These are phyloP conservation scores for Nymphicus hollandicus DNA, from an alignment of 2,113 vertebrate species.

Conservation along the genomic window DNA sequence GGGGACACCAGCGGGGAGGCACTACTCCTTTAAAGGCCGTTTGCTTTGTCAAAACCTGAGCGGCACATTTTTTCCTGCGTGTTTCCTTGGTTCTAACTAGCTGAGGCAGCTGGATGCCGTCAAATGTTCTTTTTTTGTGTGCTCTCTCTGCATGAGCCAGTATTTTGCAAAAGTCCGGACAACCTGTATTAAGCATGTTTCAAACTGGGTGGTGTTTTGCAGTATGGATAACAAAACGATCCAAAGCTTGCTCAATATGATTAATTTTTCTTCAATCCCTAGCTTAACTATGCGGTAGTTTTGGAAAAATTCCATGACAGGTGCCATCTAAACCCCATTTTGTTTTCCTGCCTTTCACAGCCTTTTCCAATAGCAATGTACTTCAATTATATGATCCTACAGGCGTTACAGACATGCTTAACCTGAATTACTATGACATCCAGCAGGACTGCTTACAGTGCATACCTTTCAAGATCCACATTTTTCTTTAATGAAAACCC, in stretches of 20 bases:
- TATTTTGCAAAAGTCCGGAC: neutral
- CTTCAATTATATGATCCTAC: neutral
- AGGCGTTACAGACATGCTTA: neutral
- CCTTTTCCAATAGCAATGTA: neutral
- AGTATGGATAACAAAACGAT: neutral
- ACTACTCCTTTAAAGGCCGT: fast-evolving
- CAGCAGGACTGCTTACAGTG: neutral
- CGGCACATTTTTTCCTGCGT: neutral
- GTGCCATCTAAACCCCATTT: neutral
- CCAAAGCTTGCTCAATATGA: neutral
- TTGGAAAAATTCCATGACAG: neutral
- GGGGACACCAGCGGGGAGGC: neutral
- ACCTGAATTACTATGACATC: neutral
- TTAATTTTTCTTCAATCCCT: neutral
- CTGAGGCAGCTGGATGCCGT: neutral
- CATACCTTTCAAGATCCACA: neutral
- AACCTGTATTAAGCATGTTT: neutral
- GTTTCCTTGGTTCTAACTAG: neutral
- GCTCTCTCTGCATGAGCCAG: neutral
- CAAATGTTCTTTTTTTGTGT: neutral
- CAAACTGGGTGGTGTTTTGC: neutral
- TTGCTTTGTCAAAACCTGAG: neutral
- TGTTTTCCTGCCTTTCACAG: neutral
- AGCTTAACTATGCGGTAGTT: neutral
- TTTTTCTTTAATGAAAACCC: neutral